Conservation (phyloP, 2,113 vertebrate genomes). For the Eleginops maclovinus region DNA sequence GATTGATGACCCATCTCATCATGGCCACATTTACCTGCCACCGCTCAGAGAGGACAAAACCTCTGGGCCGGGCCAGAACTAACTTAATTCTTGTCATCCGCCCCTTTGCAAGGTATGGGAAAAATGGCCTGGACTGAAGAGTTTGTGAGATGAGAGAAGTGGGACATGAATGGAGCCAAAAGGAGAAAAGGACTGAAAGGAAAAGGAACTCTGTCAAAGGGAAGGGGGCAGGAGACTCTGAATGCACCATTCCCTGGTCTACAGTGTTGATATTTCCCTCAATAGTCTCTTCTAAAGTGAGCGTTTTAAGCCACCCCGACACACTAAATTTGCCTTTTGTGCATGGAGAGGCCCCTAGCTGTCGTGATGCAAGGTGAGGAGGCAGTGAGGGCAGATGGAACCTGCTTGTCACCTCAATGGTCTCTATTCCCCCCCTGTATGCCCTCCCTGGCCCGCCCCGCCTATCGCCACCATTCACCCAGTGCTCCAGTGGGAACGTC, state of each 20-base stretch:
- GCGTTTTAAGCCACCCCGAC: conserved; percentile 86
- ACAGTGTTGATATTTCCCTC: conserved; percentile 86
- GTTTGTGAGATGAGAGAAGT: conserved; percentile 86
- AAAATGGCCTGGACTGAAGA: conserved; percentile 83
- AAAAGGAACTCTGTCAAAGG: conserved; percentile 86
- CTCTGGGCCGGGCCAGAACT: conserved; percentile 85
- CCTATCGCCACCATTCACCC: conserved; percentile 90
- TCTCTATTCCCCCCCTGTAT: conserved; percentile 84
- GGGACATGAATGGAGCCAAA: conserved; percentile 81
- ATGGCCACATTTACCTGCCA: conserved; percentile 82
- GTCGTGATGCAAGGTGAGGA: conserved; percentile 95
- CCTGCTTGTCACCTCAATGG: conserved; percentile 94
- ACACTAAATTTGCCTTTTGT: conserved; percentile 89
- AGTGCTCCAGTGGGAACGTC: conserved; percentile 92
- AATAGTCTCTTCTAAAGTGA: conserved; percentile 87
- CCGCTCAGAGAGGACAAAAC: conserved; percentile 82
- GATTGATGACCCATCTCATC: conserved; percentile 84
- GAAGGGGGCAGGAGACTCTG: conserved; percentile 84
- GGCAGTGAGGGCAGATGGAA: conserved; percentile 93
- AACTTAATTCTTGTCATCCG: conserved; percentile 86
- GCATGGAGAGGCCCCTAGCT: conserved; percentile 85
- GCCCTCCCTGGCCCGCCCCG: conserved; percentile 80
- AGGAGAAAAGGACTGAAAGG: conserved; percentile 85
- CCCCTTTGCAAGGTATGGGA: conserved; percentile 90
- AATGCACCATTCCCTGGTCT: conserved; percentile 87